These are phyloP conservation scores for Chaetodon auriga DNA, from an alignment of 2,113 vertebrate genomes.

Conservation along the genomic window DNA sequence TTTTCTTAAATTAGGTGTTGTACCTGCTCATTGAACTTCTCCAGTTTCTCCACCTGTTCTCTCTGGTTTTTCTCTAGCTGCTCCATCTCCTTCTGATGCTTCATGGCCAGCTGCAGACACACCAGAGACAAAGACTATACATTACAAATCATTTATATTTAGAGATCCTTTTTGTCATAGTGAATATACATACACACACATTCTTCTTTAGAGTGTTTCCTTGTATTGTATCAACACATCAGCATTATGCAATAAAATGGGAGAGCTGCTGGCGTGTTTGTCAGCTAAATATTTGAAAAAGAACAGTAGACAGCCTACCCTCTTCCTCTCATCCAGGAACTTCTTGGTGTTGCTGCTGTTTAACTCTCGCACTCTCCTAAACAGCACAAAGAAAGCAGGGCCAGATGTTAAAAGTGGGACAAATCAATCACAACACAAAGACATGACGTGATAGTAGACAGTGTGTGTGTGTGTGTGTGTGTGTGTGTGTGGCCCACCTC, in stretches of 20 bases:
- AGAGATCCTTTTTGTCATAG: background rate
- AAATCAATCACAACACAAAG: background rate
- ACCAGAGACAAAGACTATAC: background rate
- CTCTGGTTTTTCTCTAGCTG: constrained; percentile 95
- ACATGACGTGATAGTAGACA: background rate
- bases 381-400: constrained; percentile 15
- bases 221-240: background rate
- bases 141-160: background rate
- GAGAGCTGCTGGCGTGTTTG: background rate
- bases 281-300: background rate
- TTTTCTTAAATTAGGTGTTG: background rate
- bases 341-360: constrained; percentile 99
- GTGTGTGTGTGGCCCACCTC: constrained; percentile 84
- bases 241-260: background rate
- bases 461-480: background rate
- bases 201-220: background rate
- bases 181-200: background rate
- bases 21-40: constrained; percentile 99
- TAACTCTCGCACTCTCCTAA: constrained; percentile 94
- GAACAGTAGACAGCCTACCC: constrained; percentile 83
- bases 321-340: constrained; percentile 97
- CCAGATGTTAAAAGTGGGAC: background rate
- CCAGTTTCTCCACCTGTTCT: constrained; percentile 95
- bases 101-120: constrained; percentile 92
- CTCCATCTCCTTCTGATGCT: constrained; percentile 98